Evolutionary conservation across 2,888 invertebrate genomes (phyloP).

Genomic region (Agrotis ipsilon): DNA sequence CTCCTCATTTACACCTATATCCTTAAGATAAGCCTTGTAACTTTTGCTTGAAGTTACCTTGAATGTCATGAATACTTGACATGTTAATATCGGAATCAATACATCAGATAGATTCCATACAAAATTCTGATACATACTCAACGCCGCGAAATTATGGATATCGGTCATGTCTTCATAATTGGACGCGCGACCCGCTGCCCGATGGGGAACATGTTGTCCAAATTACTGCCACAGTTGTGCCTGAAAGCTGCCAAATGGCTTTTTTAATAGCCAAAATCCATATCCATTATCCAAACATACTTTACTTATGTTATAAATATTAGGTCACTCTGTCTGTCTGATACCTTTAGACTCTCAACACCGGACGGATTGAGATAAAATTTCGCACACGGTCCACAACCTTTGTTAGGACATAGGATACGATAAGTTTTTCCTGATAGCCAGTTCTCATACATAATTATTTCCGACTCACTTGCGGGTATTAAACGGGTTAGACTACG

Average conservation of each 20-base stretch:
- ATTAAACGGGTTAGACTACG: too few relatives aligned
- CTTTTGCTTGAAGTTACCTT: too few relatives aligned
- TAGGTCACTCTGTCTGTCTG: neutral
- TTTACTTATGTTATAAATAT: neutral
- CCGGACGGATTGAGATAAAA: neutral
- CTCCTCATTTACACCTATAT: too few relatives aligned
- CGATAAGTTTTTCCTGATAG: too few relatives aligned
- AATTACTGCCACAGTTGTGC: neutral
- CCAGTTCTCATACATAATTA: too few relatives aligned
- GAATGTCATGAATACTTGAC: constrained; percentile 2
- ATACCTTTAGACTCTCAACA: neutral
- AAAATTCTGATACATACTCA: constrained; percentile 10
- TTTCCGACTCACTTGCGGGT: too few relatives aligned
- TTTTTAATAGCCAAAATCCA: constrained; percentile 13
- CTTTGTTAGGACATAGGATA: neutral
- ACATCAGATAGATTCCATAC: constrained; percentile 5
- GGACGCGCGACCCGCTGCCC: neutral
- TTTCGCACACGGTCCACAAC: neutral
- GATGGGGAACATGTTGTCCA: neutral
- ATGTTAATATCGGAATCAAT: constrained; percentile 22
- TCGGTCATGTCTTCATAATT: constrained; percentile 25
- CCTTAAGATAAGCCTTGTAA: too few relatives aligned
- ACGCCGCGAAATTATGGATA: constrained; percentile 9
- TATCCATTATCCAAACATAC: neutral
- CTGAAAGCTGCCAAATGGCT: neutral